Evolutionary conservation across 2,888 invertebrate genomes (phyloP).

Genomic region (Parthenolecanium corni): DNA sequence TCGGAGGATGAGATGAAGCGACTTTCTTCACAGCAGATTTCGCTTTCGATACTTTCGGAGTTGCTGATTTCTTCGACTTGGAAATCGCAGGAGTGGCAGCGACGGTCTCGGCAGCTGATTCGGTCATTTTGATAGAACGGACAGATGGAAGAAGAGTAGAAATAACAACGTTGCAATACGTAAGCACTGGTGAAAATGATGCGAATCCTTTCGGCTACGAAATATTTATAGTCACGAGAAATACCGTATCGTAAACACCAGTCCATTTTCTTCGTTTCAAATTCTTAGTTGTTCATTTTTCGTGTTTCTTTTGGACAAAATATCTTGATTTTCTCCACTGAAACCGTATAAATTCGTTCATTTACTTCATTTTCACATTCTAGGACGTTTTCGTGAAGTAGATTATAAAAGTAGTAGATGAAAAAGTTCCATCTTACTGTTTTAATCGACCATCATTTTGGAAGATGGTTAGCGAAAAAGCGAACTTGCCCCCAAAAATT

Average conservation of each 20-base stretch:
- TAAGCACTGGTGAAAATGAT: neutral
- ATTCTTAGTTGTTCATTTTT: neutral
- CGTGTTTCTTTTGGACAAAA: neutral
- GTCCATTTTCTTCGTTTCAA: neutral
- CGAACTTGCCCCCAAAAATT: too few relatives aligned
- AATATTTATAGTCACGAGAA: neutral
- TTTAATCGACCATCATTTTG: too few relatives aligned
- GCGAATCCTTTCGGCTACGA: neutral
- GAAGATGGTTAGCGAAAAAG: too few relatives aligned
- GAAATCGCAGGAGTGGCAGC: slow-evolving; percentile 9
- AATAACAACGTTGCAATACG: neutral
- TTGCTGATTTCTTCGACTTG: slow-evolving; percentile 33
- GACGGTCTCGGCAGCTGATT: slow-evolving; percentile 29
- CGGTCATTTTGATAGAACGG: neutral
- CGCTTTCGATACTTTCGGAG: slow-evolving; percentile 32
- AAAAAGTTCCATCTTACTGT: too few relatives aligned
- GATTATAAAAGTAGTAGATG: too few relatives aligned
- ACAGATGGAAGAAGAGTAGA: too few relatives aligned
- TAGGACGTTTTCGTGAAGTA: too few relatives aligned
- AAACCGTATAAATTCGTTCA: too few relatives aligned
- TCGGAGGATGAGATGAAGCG: slow-evolving; percentile 43
- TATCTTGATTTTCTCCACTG: too few relatives aligned
- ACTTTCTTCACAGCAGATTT: slow-evolving; percentile 32
- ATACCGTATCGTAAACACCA: slow-evolving; percentile 5
- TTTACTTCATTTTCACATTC: too few relatives aligned